Conservation (phyloP, 1,140 invertebrate genomes). For the Cheumatopsyche charites region DNA sequence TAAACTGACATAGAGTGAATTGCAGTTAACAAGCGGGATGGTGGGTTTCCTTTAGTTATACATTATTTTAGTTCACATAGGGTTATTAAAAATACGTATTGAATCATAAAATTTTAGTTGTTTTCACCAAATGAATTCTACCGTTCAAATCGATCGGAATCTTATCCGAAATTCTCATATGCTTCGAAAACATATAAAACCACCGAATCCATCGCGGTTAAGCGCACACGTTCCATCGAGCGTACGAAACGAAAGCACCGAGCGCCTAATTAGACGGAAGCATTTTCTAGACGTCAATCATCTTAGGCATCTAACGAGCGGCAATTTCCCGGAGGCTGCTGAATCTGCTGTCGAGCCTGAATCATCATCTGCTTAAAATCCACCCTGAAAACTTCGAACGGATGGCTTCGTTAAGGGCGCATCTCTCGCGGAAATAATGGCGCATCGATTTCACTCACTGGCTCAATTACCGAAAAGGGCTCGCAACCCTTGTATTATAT, state of each 20-base stretch:
- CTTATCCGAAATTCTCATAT: too few species aligned
- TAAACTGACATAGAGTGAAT: too few species aligned
- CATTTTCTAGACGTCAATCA: background rate
- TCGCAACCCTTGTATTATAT: background rate
- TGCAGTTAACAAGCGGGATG: too few species aligned
- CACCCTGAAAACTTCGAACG: conserved; percentile 13
- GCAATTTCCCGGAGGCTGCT: conserved; percentile 9
- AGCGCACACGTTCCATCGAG: too few species aligned
- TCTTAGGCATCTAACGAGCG: conserved; percentile 9
- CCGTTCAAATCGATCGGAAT: too few species aligned
- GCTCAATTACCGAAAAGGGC: conserved; percentile 33
- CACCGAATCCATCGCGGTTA: too few species aligned
- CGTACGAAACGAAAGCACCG: background rate
- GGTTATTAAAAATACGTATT: too few species aligned
- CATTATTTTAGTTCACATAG: too few species aligned
- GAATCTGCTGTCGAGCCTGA: background rate
- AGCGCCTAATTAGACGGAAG: background rate
- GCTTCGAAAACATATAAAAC: too few species aligned
- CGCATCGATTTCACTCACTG: conserved; percentile 27
- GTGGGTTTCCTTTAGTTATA: too few species aligned
- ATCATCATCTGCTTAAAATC: conserved; percentile 2
- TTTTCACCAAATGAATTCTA: too few species aligned
- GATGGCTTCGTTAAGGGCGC: conserved; percentile 23
- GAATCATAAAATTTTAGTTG: too few species aligned
- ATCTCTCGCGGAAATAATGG: conserved; percentile 28